phyloP scores from a whole-genome alignment of 2,888 invertebrate genomes.

The Exephanes ischioxanthus region DNA sequence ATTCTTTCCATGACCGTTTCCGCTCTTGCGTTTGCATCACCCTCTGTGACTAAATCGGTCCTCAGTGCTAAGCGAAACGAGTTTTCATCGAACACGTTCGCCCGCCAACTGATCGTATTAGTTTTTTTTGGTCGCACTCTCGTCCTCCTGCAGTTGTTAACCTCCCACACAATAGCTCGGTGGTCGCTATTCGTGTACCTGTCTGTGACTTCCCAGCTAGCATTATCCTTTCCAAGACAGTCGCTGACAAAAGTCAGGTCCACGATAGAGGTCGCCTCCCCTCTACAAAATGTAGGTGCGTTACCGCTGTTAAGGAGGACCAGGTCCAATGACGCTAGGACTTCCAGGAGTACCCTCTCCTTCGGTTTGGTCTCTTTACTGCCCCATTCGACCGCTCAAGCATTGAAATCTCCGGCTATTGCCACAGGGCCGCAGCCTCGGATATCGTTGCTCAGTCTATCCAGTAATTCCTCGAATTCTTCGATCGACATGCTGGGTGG shows the following conservation, averaged over 20 bases:
- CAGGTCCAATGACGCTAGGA: constrained; percentile 45
- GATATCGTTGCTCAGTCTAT: constrained; percentile 57
- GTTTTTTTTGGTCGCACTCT: not conserved
- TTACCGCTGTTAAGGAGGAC: constrained; percentile 58
- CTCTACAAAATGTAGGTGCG: constrained; percentile 57
- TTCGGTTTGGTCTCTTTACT: constrained; percentile 64
- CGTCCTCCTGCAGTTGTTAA: not conserved
- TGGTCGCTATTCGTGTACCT: constrained; percentile 63
- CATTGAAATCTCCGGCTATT: constrained; percentile 51
- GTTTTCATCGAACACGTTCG: constrained; percentile 32
- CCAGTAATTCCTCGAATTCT: constrained; percentile 50
- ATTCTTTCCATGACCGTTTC: constrained; percentile 47
- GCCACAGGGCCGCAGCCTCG: constrained; percentile 44
- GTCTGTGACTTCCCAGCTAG: constrained; percentile 62
- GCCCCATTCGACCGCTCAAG: constrained; percentile 65
- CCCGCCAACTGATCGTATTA: constrained; percentile 19
- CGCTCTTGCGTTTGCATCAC: not conserved
- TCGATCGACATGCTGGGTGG: constrained; percentile 52
- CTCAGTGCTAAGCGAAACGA: constrained; percentile 13
- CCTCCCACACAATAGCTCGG: constrained; percentile 41
- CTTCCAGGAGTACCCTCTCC: constrained; percentile 61
- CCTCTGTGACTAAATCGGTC: not conserved
- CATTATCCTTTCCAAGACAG: constrained; percentile 50
- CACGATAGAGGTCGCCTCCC: constrained; percentile 56
- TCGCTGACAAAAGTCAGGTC: constrained; percentile 69